These are phyloP conservation scores for Phengaris alcon DNA, from an alignment of 2,888 invertebrate genomes.

Conservation along the genomic window DNA sequence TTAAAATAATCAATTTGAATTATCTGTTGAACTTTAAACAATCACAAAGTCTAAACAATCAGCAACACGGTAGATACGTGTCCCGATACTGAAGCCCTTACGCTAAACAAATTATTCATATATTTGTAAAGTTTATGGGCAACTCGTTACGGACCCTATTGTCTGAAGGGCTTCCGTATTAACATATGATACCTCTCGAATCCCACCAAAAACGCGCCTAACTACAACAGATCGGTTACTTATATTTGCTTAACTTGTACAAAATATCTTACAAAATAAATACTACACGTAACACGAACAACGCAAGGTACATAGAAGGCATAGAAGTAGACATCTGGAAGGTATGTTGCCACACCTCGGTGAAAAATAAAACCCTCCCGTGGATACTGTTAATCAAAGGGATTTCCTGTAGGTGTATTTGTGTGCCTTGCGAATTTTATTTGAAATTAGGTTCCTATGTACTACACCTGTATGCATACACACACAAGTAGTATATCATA, in stretches of 20 bases:
- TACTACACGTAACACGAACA: not conserved
- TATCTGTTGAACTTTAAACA: not conserved
- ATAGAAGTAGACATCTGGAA: no score
- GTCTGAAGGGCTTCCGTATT: conserved; percentile 19
- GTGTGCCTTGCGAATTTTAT: no score
- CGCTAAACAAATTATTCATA: conserved; percentile 21
- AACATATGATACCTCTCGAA: conserved; percentile 20
- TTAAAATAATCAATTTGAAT: not conserved
- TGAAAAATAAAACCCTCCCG: no score
- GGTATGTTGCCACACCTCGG: no score
- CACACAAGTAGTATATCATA: no score
- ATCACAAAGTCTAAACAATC: not conserved
- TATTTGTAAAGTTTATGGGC: conserved; percentile 19
- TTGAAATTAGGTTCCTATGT: no score
- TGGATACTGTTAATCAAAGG: no score
- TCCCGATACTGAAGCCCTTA: conserved; percentile 16
- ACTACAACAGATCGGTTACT: not conserved
- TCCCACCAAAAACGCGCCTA: conserved; percentile 12
- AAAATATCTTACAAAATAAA: not conserved
- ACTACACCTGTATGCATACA: no score
- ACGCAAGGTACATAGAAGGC: no score
- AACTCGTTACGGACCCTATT: conserved; percentile 16
- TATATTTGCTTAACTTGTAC: not conserved
- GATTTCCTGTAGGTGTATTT: no score
- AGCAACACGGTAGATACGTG: not conserved